phyloP scores from a whole-genome alignment of 1,140 invertebrate species.

The Maconellicoccus hirsutus region DNA sequence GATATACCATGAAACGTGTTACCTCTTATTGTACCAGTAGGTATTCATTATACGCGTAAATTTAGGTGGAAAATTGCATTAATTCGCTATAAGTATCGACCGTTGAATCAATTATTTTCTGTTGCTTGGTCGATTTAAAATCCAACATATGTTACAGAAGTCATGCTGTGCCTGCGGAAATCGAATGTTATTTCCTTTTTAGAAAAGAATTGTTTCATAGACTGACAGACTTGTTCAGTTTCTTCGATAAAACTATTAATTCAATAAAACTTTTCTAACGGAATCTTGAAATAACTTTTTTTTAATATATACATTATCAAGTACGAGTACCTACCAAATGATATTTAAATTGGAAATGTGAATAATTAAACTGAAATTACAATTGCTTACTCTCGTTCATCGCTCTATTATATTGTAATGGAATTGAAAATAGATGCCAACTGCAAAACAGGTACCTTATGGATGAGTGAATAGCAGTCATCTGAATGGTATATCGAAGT shows the following conservation, averaged over 20 bases:
- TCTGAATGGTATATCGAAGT: too few relatives aligned
- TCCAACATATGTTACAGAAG: constrained; percentile 1
- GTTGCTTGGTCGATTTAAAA: neutral
- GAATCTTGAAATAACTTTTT: neutral
- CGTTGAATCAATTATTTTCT: constrained; percentile 15
- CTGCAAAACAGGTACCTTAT: too few relatives aligned
- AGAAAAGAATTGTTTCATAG: constrained; percentile 16
- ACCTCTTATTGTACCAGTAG: too few relatives aligned
- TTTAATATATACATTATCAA: neutral
- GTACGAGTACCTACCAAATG: too few relatives aligned
- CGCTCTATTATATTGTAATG: too few relatives aligned
- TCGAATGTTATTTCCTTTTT: constrained; percentile 18
- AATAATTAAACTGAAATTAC: too few relatives aligned
- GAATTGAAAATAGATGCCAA: too few relatives aligned
- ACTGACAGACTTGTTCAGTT: neutral
- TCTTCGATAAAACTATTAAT: neutral
- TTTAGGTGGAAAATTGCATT: neutral
- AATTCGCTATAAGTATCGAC: constrained; percentile 19
- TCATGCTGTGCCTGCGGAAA: constrained; percentile 13
- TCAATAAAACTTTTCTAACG: neutral
- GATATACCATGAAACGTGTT: too few relatives aligned
- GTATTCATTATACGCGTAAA: too few relatives aligned
- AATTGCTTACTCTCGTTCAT: too few relatives aligned
- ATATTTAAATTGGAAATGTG: too few relatives aligned
- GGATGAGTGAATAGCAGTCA: too few relatives aligned